A percentile compares a stretch with the other conserved stretches of the same genome.
phyloP scores from a whole-genome alignment of 37 sponge, comb jelly and placozoan species.

The Mnemiopsis leidyi region DNA sequence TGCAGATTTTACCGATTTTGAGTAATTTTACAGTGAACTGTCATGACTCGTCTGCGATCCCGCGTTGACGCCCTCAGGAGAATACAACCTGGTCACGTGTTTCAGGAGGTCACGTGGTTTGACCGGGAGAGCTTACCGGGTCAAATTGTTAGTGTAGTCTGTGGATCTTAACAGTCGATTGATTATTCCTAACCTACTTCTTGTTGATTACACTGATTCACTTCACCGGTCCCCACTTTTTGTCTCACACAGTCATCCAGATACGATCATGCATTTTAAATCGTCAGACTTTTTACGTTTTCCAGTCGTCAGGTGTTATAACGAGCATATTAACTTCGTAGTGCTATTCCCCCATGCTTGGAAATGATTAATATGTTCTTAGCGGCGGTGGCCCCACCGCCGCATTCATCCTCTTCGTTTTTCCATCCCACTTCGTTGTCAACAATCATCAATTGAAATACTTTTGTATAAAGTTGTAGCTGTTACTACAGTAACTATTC shows the following conservation, averaged over 20 bases:
- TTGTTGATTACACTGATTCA: too few species aligned
- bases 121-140: neutral
- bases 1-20: neutral
- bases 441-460: neutral
- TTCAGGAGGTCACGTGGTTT: neutral
- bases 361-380: too few species aligned
- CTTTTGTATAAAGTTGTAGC: neutral
- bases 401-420: neutral
- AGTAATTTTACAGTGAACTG: neutral
- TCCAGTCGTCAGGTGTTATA: too few species aligned
- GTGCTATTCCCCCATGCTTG: too few species aligned
- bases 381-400: too few species aligned
- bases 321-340: too few species aligned
- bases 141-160: neutral
- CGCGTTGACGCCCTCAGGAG: neutral
- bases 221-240: too few species aligned
- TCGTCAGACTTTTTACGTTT: too few species aligned
- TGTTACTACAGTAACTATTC: slow-evolving; percentile 58
- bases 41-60: neutral
- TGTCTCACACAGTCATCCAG: too few species aligned
- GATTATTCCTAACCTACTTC: too few species aligned
- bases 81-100: neutral
- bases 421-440: neutral
- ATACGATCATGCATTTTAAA: too few species aligned
- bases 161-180: too few species aligned